phyloP scores from a whole-genome alignment of 30 jellyfish, hydroid and myxozoan genomes.

The Turritopsis rubra region DNA sequence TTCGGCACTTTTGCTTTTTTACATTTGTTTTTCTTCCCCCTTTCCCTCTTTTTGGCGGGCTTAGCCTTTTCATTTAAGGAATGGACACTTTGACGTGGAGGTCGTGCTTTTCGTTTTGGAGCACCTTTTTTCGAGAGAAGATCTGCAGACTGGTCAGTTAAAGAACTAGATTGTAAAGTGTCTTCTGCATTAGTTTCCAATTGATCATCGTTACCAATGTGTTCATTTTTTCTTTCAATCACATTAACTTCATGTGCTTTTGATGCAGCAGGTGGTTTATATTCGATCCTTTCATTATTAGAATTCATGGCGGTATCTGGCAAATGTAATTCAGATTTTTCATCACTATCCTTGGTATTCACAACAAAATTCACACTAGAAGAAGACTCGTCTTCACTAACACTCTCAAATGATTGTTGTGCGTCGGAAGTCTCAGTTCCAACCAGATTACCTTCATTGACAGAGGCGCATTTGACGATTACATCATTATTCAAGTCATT shows the following conservation, averaged over 20 bases:
- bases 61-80: background rate
- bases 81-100: constrained; percentile 17
- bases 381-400: background rate
- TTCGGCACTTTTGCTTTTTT: constrained; percentile 4
- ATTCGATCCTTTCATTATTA: background rate
- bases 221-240: background rate
- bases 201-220: background rate
- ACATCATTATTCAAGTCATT: background rate
- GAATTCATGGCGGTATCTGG: background rate
- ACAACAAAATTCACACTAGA: background rate
- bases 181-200: background rate
- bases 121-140: constrained; percentile 19
- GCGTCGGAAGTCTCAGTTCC: background rate
- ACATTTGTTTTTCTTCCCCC: background rate
- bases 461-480: background rate
- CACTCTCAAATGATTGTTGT: background rate
- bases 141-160: background rate
- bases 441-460: background rate
- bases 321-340: background rate
- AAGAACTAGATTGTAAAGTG: background rate
- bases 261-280: background rate
- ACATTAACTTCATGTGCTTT: background rate
- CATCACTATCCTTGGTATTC: background rate
- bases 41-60: background rate
- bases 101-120: constrained; percentile 12